Evolutionary conservation across 2,113 vertebrate species (phyloP).

Genomic region (Melospiza georgiana): DNA sequence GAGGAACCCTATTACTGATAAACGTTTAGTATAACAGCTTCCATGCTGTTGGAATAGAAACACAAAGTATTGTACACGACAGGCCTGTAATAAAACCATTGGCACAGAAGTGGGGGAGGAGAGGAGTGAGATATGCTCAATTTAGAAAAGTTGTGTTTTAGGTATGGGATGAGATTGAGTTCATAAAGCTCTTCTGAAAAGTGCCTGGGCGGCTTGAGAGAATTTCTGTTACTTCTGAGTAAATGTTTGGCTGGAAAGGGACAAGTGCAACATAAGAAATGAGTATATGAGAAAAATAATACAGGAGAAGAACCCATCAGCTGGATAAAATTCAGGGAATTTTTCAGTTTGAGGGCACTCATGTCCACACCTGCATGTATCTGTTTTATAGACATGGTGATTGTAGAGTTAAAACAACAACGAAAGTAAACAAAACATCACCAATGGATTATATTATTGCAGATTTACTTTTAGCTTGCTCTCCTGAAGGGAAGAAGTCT

Average conservation of each 20-base stretch:
- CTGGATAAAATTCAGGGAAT: not conserved
- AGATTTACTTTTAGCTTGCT: not conserved
- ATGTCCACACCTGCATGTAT: not conserved
- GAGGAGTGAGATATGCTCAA: not conserved
- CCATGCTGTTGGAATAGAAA: not conserved
- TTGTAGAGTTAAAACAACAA: not conserved
- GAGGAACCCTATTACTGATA: not conserved
- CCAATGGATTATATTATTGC: not conserved
- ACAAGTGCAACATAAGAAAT: not conserved
- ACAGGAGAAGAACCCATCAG: not conserved
- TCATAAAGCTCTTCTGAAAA: not conserved
- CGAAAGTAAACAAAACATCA: not conserved
- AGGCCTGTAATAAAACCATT: not conserved
- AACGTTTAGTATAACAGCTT: not conserved
- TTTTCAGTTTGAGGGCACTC: not conserved
- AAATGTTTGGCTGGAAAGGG: not conserved
- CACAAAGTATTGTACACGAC: not conserved
- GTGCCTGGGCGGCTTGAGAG: not conserved
- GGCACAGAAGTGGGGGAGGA: not conserved
- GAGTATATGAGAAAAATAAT: not conserved
- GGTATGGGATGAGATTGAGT: not conserved
- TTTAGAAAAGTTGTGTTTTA: not conserved
- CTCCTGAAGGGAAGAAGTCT: not conserved
- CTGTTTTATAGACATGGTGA: not conserved
- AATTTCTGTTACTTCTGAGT: not conserved